phyloP scores from a whole-genome alignment of 1,140 invertebrate genomes.

The Choristoneura fumiferana region DNA sequence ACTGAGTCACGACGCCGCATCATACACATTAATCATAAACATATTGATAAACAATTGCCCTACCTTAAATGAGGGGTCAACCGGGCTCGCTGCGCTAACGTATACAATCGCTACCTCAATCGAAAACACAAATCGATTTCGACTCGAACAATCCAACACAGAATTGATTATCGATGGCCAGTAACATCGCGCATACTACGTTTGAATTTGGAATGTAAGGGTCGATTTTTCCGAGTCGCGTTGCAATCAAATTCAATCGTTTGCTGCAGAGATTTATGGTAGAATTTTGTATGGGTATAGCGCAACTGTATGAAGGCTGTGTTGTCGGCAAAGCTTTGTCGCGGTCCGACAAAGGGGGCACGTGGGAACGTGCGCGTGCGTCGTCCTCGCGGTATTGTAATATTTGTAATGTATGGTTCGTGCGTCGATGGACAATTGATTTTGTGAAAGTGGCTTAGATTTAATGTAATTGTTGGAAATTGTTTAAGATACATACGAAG shows the following conservation, averaged over 20 bases:
- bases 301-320: slow-evolving; percentile 31
- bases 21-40: slow-evolving; percentile 63
- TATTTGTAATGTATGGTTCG: slow-evolving; percentile 48
- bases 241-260: slow-evolving; percentile 27
- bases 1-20: slow-evolving; percentile 52
- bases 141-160: slow-evolving; percentile 23
- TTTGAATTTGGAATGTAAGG: neutral
- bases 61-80: slow-evolving; percentile 72
- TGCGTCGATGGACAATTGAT: slow-evolving; percentile 28
- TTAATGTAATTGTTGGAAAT: no score
- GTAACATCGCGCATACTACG: no score
- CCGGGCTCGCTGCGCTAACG: slow-evolving; percentile 28
- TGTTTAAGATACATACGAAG: no score
- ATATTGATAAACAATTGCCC: slow-evolving; percentile 75
- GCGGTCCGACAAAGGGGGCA: slow-evolving; percentile 66
- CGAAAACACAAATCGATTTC: slow-evolving; percentile 9
- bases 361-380: slow-evolving; percentile 70
- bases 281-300: slow-evolving; percentile 22
- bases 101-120: slow-evolving; percentile 27
- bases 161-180: no score
- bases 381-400: slow-evolving; percentile 25
- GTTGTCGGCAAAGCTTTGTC: slow-evolving; percentile 64
- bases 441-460: slow-evolving; percentile 18
- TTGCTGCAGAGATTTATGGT: slow-evolving; percentile 17
- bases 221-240: slow-evolving; percentile 30